Evolutionary conservation across 2,797 vertebrate species (phyloP), one percentile per base, ranked within the genome.

Genomic region (Sternarchorhynchus goeldii): DNA sequence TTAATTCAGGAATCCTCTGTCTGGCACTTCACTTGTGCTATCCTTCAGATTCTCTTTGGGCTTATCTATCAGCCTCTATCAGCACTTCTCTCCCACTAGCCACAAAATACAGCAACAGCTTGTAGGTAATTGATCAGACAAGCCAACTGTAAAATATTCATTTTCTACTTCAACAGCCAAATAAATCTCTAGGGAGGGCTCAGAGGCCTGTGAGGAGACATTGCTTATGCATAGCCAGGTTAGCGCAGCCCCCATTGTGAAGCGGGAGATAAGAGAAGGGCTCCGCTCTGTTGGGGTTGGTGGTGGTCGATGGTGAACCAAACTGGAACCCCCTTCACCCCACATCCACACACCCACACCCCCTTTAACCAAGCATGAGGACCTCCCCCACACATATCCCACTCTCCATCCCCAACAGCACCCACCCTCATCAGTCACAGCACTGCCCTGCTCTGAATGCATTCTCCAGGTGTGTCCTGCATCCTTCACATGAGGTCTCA

Each of bases 101-200:
- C 94, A 94, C 95, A 95, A 96, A 96, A 96, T 96, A 94, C 93
- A 93, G 94, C 94, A 96, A 96, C 96, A 97, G 97, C 96, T 98
- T 98, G 97, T 96, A 96, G 94, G 96, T 97, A 99, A 99, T 98
- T 98, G 96, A 99, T 99, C 95, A 98, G 96, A 94, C 94, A 97
- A 98, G 96, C 97, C 95, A 97, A 99, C 95, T 99, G 97, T 98
- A 98, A 98, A 98, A 98, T 98, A 99, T 98, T 98, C 95, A 98
- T 99, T 99, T 99, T 98, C 97, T 98, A 96, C 97, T 97, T 97
- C 95, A 99, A 95, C 95, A 96, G 94, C 93, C 95, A 98, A 96
- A 97, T 96, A 97, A 97, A 97, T 97, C 96, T 97, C 95, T 88
- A 39, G 95, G 94, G 96, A 97, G 94, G 94, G 91, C 91, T 92